phyloP scores from a whole-genome alignment of 2,113 vertebrate species.

The Uropsilus gracilis region DNA sequence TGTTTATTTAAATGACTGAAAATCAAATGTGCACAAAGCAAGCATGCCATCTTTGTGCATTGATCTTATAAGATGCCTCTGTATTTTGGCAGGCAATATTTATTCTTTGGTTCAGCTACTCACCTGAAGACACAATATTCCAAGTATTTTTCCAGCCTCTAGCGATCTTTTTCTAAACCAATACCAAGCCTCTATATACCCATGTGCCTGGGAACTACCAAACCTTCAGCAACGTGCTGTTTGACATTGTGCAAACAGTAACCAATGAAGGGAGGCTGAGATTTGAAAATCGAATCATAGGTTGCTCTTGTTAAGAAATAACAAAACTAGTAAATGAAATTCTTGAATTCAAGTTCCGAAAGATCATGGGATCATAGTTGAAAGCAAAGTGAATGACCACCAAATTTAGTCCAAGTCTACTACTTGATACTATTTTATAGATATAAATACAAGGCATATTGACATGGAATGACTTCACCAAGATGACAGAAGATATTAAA shows the following conservation, averaged over 20 bases:
- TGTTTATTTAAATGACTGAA: background rate
- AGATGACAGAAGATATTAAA: background rate
- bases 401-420: background rate
- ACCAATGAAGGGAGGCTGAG: background rate
- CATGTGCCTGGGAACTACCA: background rate
- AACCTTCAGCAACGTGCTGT: background rate
- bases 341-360: background rate
- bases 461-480: background rate
- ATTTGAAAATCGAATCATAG: background rate
- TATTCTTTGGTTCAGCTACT: constrained; percentile 24
- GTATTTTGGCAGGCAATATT: background rate
- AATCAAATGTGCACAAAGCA: background rate
- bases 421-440: background rate
- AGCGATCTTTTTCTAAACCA: background rate
- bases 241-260: background rate
- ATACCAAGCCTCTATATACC: background rate
- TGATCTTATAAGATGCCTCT: background rate
- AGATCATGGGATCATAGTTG: background rate
- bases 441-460: background rate
- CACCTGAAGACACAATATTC: background rate
- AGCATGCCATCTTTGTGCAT: background rate
- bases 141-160: constrained; percentile 31
- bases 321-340: background rate
- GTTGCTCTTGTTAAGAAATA: background rate
- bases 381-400: background rate